phyloP scores from a whole-genome alignment of 1,140 invertebrate species.

The Monochamus saltuarius region DNA sequence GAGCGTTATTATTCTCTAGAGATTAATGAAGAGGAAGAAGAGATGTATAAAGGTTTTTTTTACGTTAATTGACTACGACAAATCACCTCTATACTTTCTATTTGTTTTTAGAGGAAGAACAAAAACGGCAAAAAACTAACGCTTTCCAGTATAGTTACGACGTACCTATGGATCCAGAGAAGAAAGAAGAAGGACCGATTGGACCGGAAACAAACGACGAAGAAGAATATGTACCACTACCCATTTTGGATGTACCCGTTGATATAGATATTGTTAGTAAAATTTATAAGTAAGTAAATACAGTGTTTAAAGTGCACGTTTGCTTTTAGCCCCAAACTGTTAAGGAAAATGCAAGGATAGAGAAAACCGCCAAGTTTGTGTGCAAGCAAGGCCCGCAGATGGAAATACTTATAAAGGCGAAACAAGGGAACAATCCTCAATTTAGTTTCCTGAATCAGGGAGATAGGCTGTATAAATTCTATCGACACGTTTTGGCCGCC shows the following conservation, averaged over 20 bases:
- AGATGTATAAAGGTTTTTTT: conserved; percentile 73
- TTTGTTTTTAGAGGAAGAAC: conserved; percentile 77
- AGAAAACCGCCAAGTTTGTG: conserved; percentile 95
- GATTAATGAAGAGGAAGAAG: conserved; percentile 83
- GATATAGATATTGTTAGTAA: conserved; percentile 69
- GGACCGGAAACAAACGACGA: conserved; percentile 59
- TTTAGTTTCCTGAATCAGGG: conserved; percentile 93
- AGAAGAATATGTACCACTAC: conserved; percentile 69
- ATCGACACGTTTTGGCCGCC: conserved; percentile 76
- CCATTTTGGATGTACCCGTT: conserved; percentile 70
- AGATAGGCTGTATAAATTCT: conserved; percentile 84
- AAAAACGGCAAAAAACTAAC: conserved; percentile 75
- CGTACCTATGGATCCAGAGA: conserved; percentile 47
- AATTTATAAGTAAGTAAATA: not conserved
- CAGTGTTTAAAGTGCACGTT: not conserved
- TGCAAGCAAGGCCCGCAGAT: conserved; percentile 92
- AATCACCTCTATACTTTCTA: not conserved
- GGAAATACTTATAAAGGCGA: conserved; percentile 97
- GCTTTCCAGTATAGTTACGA: conserved; percentile 72
- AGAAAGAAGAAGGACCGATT: conserved; percentile 36
- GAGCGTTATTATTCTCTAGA: conserved; percentile 86
- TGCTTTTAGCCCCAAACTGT: conserved; percentile 80
- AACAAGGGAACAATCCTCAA: conserved; percentile 90
- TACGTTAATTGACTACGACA: conserved; percentile 2
- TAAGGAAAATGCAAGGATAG: conserved; percentile 92